These are phyloP conservation scores for Maniola hyperantus DNA, from an alignment of 2,888 invertebrate species.

Conservation along the genomic window DNA sequence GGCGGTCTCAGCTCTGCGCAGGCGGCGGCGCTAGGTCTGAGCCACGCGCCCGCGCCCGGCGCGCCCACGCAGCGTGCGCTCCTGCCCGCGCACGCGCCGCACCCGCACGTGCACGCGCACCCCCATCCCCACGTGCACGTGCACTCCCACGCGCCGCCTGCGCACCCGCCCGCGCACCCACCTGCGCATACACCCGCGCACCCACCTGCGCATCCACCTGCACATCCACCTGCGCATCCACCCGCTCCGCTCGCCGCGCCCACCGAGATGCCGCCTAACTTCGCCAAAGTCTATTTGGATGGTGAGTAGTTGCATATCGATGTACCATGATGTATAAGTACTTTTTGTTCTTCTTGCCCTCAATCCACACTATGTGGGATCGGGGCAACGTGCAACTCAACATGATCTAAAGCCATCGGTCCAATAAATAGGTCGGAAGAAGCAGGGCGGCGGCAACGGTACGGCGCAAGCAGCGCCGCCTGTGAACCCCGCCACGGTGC, in stretches of 20 bases:
- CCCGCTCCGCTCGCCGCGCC: conserved; percentile 41
- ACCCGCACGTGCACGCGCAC: conserved; percentile 50
- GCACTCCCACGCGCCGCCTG: conserved; percentile 41
- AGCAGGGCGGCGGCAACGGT: conserved; percentile 52
- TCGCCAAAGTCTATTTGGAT: conserved; percentile 67
- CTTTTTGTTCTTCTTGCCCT: no score
- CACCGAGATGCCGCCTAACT: conserved; percentile 55
- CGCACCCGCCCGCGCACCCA: conserved; percentile 56
- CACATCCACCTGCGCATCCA: conserved; percentile 30
- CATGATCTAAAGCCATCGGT: no score
- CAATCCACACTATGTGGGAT: no score
- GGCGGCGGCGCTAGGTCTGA: conserved; percentile 71
- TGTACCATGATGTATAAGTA: no score
- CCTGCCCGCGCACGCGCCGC: conserved; percentile 53
- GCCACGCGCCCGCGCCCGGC: conserved; percentile 67
- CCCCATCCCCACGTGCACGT: conserved; percentile 42
- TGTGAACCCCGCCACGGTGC: conserved; percentile 39
- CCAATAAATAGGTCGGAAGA: conserved; percentile 44
- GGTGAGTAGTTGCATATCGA: conserved; percentile 49
- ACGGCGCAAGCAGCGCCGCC: conserved; percentile 53
- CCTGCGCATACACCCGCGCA: conserved; percentile 32
- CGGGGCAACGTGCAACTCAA: no score
- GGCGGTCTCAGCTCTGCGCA: conserved; percentile 68
- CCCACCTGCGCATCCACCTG: conserved; percentile 20
- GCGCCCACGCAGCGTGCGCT: conserved; percentile 58